phyloP scores from a whole-genome alignment of 64 coral and sea anemone genomes.

The Platygyra sinensis region DNA sequence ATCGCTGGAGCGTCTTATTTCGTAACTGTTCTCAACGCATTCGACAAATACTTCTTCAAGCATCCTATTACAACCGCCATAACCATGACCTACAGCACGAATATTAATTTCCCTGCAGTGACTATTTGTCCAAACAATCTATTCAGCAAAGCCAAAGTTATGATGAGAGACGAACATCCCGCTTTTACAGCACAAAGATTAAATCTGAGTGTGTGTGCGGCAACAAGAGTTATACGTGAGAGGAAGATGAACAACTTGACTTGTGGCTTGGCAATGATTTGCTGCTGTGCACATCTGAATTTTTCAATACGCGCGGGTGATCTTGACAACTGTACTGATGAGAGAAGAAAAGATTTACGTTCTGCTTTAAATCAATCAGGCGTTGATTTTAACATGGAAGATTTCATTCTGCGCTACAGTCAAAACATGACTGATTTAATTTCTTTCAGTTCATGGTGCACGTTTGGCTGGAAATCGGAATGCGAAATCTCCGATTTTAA shows the following conservation, averaged over 20 bases:
- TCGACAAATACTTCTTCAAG: conserved; percentile 37
- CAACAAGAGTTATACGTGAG: not conserved
- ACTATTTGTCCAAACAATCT: conserved; percentile 56
- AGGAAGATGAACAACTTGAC: conserved; percentile 7
- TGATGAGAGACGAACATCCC: not conserved
- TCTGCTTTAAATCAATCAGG: not conserved
- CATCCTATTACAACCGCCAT: conserved; percentile 31
- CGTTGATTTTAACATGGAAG: conserved; percentile 3
- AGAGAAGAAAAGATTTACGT: conserved; percentile 6
- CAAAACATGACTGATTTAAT: conserved; percentile 5
- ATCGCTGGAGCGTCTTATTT: conserved; percentile 5
- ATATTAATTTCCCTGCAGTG: conserved; percentile 34
- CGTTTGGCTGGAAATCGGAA: not conserved
- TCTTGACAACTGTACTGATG: conserved; percentile 13
- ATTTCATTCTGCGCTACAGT: conserved; percentile 26
- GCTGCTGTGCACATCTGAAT: not conserved
- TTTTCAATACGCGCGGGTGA: not conserved
- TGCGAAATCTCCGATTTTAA: conserved; percentile 9
- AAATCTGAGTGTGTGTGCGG: not conserved
- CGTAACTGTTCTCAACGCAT: not conserved
- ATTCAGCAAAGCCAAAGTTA: conserved; percentile 9
- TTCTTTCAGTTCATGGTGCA: not conserved
- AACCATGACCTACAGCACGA: not conserved
- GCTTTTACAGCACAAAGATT: not conserved
- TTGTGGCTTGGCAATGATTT: conserved; percentile 2